Evolutionary conservation across 2,797 vertebrate species (phyloP), one percentile per base, ranked within the genome.

Genomic region (Chelon auratus): DNA sequence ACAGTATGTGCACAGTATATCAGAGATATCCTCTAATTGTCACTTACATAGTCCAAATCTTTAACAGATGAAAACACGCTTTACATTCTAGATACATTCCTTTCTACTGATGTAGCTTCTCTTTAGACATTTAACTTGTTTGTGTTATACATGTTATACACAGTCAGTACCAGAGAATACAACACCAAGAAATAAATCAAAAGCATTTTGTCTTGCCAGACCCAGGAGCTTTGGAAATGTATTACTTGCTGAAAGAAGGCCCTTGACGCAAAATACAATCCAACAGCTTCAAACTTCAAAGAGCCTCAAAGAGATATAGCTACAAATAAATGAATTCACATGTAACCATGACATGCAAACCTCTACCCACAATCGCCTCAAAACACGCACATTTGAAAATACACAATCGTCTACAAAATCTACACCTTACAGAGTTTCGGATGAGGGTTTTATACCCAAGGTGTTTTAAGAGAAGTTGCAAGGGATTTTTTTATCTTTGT

Each of bases 391-490:
- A 79, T 15, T 63, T 3, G 74, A 13, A 26, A 62, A 63, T 68
- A 69, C 68, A 68, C 57, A 61, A 30, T 33, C 40, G 22, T 75
- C 50, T 45, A 73, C 1, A 1, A 66, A 64, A 18, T 52, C 53
- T 68, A 70, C 33, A 37, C 68, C 50, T 68, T 85, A 87, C 72
- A 72, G 40, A 47, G 53, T 72, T 75, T 55, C 68, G 51, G 51
- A 62, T 56, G 62, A 72, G 63, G 71, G 55, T 48, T 26, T 26
- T 53, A 50, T 63, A 5, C 58, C 71, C 78, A 90, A 84, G 75
- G 81, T 91, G 84, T 80, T 81, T 84, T 58, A 48, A 57, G 58
- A 70, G 73, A 39, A 62, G 84, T 75, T 83, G 75, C 80, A 86
- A 81, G 77, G 75, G 71, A 56, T 65, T 47, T 68, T 68, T 30